These are phyloP conservation scores for Drepana arcuata DNA, from an alignment of 1,140 invertebrate species.

Conservation along the genomic window DNA sequence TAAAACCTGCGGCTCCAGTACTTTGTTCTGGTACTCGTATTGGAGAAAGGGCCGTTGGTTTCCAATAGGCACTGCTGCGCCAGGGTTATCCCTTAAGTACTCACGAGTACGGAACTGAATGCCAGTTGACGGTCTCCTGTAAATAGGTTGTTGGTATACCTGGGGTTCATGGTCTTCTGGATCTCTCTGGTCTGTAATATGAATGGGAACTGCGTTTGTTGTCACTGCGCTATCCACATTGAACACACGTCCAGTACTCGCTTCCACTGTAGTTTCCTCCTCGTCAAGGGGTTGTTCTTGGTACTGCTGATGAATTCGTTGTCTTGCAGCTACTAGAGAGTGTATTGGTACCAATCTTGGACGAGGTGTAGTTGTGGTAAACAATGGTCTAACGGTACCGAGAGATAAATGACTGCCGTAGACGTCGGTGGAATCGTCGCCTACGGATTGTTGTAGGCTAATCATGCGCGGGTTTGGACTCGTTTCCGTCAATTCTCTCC, in stretches of 20 bases:
- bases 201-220: conserved; percentile 59
- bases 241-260: conserved; percentile 60
- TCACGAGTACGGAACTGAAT: conserved; percentile 66
- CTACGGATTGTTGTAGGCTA: conserved; percentile 67
- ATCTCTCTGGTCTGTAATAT: conserved; percentile 47
- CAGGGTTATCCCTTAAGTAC: conserved; percentile 66
- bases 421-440: conserved; percentile 77
- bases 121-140: conserved; percentile 58
- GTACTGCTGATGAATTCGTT: conserved; percentile 60
- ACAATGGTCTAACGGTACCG: conserved; percentile 75
- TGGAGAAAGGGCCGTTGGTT: conserved; percentile 68
- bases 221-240: conserved; percentile 56
- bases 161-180: conserved; percentile 53
- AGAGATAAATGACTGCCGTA: conserved; percentile 76
- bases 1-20: conserved; percentile 58
- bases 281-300: conserved; percentile 55
- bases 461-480: conserved; percentile 63
- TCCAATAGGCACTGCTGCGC: conserved; percentile 61
- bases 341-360: conserved; percentile 62
- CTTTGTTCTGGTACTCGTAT: conserved; percentile 56
- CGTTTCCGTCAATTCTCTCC: conserved; percentile 71
- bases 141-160: conserved; percentile 65
- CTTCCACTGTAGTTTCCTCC: conserved; percentile 63
- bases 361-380: conserved; percentile 74
- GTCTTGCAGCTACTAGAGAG: conserved; percentile 49